Conservation (phyloP, 2,888 invertebrate species). For the Drosophila paucipuncta region DNA sequence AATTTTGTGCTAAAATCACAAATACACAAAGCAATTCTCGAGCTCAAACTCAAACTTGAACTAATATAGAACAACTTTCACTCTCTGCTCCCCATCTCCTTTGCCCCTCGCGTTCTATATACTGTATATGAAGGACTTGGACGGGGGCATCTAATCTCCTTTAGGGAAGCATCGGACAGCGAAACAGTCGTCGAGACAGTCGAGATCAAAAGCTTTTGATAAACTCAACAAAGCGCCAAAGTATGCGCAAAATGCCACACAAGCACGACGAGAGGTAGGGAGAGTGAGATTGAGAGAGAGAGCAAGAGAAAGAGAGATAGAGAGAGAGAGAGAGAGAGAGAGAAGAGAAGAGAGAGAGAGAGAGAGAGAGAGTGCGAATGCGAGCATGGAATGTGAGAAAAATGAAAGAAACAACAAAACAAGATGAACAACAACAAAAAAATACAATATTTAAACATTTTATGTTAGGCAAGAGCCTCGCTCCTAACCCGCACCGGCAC, state of each 20-base stretch:
- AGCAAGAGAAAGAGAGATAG: no score
- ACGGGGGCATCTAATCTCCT: slow-evolving; percentile 40
- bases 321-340: background rate
- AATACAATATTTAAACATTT: slow-evolving; percentile 66
- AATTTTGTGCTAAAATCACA: slow-evolving; percentile 42
- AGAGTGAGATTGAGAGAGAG: background rate
- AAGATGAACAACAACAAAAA: slow-evolving; percentile 1
- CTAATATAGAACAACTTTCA: slow-evolving; percentile 8
- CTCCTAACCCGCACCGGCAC: background rate
- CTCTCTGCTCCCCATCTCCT: background rate
- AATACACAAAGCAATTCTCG: slow-evolving; percentile 10
- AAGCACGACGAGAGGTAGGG: slow-evolving; percentile 5
- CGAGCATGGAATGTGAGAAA: background rate
- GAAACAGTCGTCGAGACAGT: slow-evolving; percentile 52
- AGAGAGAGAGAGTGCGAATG: background rate
- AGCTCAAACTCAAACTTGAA: slow-evolving; percentile 8
- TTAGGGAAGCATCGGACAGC: slow-evolving; percentile 32
- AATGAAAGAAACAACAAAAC: background rate
- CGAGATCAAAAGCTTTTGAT: slow-evolving; percentile 73
- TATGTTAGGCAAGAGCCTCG: slow-evolving; percentile 33
- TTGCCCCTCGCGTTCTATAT: background rate
- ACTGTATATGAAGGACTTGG: slow-evolving; percentile 21
- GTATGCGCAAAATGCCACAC: slow-evolving; percentile 63
- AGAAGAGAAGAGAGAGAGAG: background rate
- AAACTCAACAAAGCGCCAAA: slow-evolving; percentile 64